Base-by-base conservation (phyloP, 2,113 vertebrate species). In the Nothobranchius furzeri region DNA sequence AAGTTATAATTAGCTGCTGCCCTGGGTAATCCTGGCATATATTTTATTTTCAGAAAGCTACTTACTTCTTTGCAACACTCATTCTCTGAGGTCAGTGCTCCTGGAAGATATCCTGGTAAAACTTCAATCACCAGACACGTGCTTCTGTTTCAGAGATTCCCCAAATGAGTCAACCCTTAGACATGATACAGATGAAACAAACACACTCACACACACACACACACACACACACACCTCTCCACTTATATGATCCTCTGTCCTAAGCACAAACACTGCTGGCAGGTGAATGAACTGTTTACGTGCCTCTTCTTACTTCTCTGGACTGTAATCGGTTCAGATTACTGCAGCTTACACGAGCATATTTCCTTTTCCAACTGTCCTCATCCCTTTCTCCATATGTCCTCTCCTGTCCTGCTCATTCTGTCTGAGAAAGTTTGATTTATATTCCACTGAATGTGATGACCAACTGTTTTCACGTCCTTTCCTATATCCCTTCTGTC, bases 321-420 rank as follows among this genome's bases (percentile, higher is more conserved):
- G 57, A 87, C 72, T 80, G 75, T 83, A 91, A 89, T 88, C 83
- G 6, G 52, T 70, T 73, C 70, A 54, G 70, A 85, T 81, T 82
- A 82, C 88, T 85, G 87, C 85, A 85, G 83, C 77, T 60, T 76
- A 64, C 70, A 78, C 65, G 82, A 60, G 75, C 52, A 13, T 82
- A 89, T 87, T 84, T 89, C 20, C 42, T 60, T 70, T 69, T 57
- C 36, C 45, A 30, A 8, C 37, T 9, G 40, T 57, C 11, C 53
- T 56, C 55, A 55, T 15, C 67, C 54, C 17, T 64, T 54, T 65
- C 52, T 59, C 52, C 50, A 36, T 25, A 70, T 46, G 6, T 68
- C 73, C 67, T 59, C 64, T 67, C 71, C 57, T 45, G 52, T 64
- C 77, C 71, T 37, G 70, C 65, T 65, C 49, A 45, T 30, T 70